A percentile compares a stretch with the other conserved stretches of the same genome.
Evolutionary conservation across 2,888 invertebrate genomes (phyloP).

Genomic region (Pristionchus maxplancki): DNA sequence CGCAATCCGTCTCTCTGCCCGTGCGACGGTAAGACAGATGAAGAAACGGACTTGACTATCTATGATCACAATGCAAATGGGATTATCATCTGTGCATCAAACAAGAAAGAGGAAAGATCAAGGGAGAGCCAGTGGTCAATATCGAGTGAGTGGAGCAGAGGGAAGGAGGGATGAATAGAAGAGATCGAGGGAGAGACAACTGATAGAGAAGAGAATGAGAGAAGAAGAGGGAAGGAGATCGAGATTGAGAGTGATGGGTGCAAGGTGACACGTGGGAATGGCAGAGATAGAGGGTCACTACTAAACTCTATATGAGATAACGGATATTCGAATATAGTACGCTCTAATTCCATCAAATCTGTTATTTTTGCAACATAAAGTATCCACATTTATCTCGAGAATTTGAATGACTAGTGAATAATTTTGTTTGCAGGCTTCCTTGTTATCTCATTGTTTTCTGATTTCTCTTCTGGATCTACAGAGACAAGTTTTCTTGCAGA

Average conservation of each 20-base stretch:
- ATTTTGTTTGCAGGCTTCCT: no score
- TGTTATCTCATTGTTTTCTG: background rate
- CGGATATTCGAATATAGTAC: no score
- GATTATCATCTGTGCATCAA: background rate
- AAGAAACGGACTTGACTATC: no score
- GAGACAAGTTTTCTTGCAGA: conserved; percentile 40
- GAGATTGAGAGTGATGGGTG: conserved; percentile 20
- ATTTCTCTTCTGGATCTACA: background rate
- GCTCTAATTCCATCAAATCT: no score
- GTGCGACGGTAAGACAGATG: background rate
- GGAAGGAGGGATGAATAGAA: no score
- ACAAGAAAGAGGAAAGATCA: conserved; percentile 1
- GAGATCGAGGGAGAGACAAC: background rate
- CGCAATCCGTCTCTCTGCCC: no score
- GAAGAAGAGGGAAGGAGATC: background rate
- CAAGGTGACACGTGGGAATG: conserved; percentile 19
- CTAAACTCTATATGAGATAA: background rate
- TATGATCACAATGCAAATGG: no score
- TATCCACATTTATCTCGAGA: no score
- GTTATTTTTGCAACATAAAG: no score
- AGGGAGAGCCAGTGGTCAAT: background rate
- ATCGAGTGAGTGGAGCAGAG: background rate
- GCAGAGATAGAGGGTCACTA: background rate
- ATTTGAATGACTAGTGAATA: no score
- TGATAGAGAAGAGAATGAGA: background rate